These are phyloP conservation scores for Tauraco hartlaubi DNA, from an alignment of 2,797 vertebrate species.

Conservation along the genomic window DNA sequence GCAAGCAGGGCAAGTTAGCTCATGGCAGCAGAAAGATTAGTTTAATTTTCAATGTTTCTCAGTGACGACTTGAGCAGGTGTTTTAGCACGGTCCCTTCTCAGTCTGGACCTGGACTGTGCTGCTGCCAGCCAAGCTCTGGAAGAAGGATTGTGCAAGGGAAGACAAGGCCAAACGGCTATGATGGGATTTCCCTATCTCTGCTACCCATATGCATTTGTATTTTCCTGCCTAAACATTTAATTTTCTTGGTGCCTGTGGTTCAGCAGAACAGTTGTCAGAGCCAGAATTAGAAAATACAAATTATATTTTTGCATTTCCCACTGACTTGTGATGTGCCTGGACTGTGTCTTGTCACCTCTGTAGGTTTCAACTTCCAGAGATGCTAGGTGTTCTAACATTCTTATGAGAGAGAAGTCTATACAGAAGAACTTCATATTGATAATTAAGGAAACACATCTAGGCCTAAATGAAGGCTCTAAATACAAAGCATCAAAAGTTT, in stretches of 20 bases:
- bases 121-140: not conserved
- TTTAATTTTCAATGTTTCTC: not conserved
- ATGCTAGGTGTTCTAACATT: not conserved
- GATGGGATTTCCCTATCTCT: not conserved
- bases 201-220: not conserved
- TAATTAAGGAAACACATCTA: not conserved
- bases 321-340: not conserved
- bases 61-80: not conserved
- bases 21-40: not conserved
- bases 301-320: not conserved
- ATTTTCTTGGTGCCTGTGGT: not conserved
- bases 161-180: not conserved
- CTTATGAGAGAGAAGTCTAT: not conserved
- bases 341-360: rapidly evolving
- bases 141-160: not conserved
- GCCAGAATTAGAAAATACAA: not conserved
- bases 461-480: not conserved
- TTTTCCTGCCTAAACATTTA: not conserved
- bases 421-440: not conserved
- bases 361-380: not conserved
- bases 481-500: not conserved
- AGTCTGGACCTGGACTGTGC: not conserved
- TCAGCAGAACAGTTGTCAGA: not conserved
- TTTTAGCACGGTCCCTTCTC: not conserved
- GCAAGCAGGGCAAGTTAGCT: not conserved